Conservation (phyloP, 2,888 invertebrate species). For the Dolichopus griseipennis region DNA sequence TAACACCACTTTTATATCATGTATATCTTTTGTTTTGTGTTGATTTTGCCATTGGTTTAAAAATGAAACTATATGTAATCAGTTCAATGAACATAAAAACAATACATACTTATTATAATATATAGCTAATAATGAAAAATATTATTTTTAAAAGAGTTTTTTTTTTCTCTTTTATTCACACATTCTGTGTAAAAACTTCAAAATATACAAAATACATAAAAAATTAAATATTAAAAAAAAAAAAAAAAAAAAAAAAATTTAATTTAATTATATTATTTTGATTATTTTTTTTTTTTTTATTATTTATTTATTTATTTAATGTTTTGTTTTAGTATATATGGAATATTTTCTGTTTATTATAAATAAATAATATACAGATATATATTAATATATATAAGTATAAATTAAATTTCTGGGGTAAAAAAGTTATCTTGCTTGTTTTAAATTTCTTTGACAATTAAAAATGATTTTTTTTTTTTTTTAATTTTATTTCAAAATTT, state of each 20-base stretch:
- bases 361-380: too few relatives aligned
- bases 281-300: not conserved
- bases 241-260: too few relatives aligned
- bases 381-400: too few relatives aligned
- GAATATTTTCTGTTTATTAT: too few relatives aligned
- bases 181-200: not conserved
- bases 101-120: too few relatives aligned
- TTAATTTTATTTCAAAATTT: not conserved
- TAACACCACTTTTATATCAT: too few relatives aligned
- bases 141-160: not conserved
- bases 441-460: constrained; percentile 12
- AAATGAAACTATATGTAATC: constrained; percentile 8
- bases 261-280: not conserved
- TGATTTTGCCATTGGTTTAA: too few relatives aligned
- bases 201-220: not conserved
- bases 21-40: too few relatives aligned
- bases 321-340: too few relatives aligned
- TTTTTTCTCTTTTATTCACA: not conserved
- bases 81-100: constrained; percentile 15
- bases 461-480: constrained; percentile 8
- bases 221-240: not conserved
- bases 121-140: too few relatives aligned
- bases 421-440: constrained; percentile 10
- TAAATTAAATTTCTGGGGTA: not conserved
- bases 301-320: too few relatives aligned